These are phyloP conservation scores for Palythoa grandis DNA, from an alignment of 92 coral and sea anemone genomes.

Conservation along the genomic window DNA sequence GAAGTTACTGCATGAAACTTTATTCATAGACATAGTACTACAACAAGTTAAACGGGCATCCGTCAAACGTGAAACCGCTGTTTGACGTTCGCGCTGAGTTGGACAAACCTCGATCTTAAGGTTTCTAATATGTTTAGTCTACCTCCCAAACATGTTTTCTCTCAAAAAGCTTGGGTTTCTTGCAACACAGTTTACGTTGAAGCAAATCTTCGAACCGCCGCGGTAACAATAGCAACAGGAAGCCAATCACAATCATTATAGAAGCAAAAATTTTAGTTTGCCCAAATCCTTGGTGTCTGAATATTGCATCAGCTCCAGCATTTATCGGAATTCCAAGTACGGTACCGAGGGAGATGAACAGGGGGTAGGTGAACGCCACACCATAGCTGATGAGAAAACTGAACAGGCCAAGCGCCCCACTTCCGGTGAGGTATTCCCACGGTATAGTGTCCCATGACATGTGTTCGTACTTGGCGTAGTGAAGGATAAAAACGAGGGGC, in stretches of 20 bases:
- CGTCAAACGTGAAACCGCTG: too few relatives aligned
- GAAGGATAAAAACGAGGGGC: conserved; percentile 72
- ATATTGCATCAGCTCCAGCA: conserved; percentile 75
- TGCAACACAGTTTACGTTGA: conserved; percentile 5
- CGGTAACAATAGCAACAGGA: conserved; percentile 62
- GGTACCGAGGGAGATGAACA: conserved; percentile 88
- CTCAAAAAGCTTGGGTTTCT: neutral
- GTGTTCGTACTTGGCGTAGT: conserved; percentile 70
- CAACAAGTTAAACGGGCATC: too few relatives aligned
- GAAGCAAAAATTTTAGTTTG: conserved; percentile 70
- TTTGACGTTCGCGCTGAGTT: too few relatives aligned
- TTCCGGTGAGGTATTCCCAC: conserved; percentile 81
- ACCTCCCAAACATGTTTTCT: neutral
- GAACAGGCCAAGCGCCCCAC: conserved; percentile 66
- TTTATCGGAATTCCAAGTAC: conserved; percentile 91
- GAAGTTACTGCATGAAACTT: too few relatives aligned
- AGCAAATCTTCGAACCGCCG: conserved; percentile 22
- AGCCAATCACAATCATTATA: conserved; percentile 72
- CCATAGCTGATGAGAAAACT: conserved; percentile 88
- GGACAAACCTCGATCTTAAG: too few relatives aligned
- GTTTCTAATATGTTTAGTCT: neutral
- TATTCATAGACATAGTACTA: too few relatives aligned
- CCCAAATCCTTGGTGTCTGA: conserved; percentile 70
- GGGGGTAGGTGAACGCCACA: conserved; percentile 87
- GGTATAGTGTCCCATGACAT: conserved; percentile 74